Evolutionary conservation across 2,797 vertebrate species (phyloP).

Genomic region (Gambusia yucatana): DNA sequence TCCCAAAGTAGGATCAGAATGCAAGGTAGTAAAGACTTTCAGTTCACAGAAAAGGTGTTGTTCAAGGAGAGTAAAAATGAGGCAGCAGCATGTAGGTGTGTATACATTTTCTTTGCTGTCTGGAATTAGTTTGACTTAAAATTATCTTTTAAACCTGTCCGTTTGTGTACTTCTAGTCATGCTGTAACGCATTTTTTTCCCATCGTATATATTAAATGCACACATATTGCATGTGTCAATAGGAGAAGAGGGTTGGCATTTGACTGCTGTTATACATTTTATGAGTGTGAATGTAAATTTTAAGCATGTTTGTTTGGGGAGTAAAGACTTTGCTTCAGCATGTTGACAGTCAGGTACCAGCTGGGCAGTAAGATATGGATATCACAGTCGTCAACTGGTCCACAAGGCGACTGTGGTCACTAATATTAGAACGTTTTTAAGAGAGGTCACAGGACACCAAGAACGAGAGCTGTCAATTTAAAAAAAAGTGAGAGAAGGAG

Average conservation of each 20-base stretch:
- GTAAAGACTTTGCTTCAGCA: slow-evolving; percentile 36
- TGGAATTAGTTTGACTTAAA: slow-evolving; percentile 52
- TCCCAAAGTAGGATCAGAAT: slow-evolving; percentile 44
- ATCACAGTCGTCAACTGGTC: slow-evolving; percentile 56
- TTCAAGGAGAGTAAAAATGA: slow-evolving; percentile 40
- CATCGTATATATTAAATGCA: not conserved
- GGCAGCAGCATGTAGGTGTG: slow-evolving; percentile 20
- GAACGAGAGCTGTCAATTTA: slow-evolving; percentile 56
- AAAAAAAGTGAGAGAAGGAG: not conserved
- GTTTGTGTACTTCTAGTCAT: slow-evolving; percentile 12
- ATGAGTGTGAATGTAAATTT: slow-evolving; percentile 20
- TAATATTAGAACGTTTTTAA: slow-evolving; percentile 68
- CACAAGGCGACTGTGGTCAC: slow-evolving; percentile 36
- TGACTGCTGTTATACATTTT: not conserved
- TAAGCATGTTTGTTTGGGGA: slow-evolving; percentile 17
- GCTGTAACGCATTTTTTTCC: slow-evolving; percentile 5
- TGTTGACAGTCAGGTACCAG: slow-evolving; percentile 60
- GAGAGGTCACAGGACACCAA: slow-evolving; percentile 42
- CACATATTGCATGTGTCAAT: not conserved
- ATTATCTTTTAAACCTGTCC: slow-evolving; percentile 33
- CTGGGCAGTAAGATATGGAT: slow-evolving; percentile 42
- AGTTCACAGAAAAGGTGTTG: slow-evolving; percentile 42
- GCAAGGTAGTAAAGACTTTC: slow-evolving; percentile 32
- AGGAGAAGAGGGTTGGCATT: not conserved
- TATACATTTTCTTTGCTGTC: slow-evolving; percentile 40